phyloP scores from a whole-genome alignment of 53 echinoderm and acorn worm genomes.

The Hippasteria phrygiana region DNA sequence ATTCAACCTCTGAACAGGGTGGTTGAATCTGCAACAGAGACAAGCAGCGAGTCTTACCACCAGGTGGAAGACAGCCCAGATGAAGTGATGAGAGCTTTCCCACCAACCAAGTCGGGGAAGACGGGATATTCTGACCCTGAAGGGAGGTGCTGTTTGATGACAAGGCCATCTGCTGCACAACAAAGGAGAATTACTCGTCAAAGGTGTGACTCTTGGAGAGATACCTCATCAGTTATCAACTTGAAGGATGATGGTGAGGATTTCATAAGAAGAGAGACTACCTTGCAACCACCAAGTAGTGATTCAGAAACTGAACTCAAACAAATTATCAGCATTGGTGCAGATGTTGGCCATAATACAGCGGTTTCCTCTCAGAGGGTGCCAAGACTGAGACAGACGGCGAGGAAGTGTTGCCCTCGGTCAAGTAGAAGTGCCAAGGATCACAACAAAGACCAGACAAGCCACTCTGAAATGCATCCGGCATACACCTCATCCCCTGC shows the following conservation, averaged over 20 bases:
- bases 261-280: neutral
- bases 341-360: neutral
- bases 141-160: neutral
- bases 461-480: neutral
- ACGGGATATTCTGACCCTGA: neutral
- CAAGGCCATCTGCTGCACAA: neutral
- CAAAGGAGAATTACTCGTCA: neutral
- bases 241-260: neutral
- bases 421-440: neutral
- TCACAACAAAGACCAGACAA: neutral
- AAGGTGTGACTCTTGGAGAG: neutral
- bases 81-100: neutral
- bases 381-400: slow-evolving; percentile 24
- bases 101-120: neutral
- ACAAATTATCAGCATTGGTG: neutral
- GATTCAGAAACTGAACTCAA: neutral
- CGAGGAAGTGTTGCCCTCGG: slow-evolving; percentile 11
- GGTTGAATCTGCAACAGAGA: neutral
- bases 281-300: neutral
- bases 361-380: neutral
- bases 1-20: neutral
- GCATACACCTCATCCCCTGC: neutral
- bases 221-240: neutral
- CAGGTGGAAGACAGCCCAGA: neutral
- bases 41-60: neutral